Evolutionary conservation across 2,113 vertebrate species (phyloP).

Genomic region (Toxotes jaculatrix): DNA sequence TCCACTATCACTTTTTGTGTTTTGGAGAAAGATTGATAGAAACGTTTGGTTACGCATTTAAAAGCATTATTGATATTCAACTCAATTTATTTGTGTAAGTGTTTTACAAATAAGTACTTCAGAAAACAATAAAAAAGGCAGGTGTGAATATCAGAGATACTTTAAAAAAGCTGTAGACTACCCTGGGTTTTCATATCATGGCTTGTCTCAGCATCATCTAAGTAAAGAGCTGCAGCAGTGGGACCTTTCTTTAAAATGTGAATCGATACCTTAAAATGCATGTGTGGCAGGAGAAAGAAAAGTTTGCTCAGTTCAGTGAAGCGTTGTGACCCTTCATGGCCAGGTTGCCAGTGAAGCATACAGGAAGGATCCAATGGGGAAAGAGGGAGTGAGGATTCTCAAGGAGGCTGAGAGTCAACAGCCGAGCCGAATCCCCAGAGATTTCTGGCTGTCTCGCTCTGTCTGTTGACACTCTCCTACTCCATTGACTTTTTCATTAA

Average conservation of each 20-base stretch:
- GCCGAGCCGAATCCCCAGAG: constrained; percentile 62
- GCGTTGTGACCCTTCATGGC: constrained; percentile 78
- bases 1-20: too few relatives aligned
- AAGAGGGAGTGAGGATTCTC: constrained; percentile 56
- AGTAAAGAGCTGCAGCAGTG: constrained; percentile 38
- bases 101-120: background rate
- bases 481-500: constrained; percentile 82
- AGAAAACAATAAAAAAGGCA: background rate
- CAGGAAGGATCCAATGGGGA: constrained; percentile 61
- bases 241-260: constrained; percentile 28
- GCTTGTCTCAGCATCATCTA: background rate
- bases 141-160: background rate
- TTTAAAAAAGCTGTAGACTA: background rate
- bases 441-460: constrained; percentile 51
- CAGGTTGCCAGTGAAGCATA: constrained; percentile 73
- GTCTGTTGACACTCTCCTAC: constrained; percentile 75
- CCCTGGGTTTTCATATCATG: background rate
- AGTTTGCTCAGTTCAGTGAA: constrained; percentile 82
- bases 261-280: constrained; percentile 46
- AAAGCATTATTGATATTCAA: background rate
- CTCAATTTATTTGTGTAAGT: too few relatives aligned
- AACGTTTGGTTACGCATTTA: background rate
- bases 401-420: constrained; percentile 48
- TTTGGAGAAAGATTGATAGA: too few relatives aligned
- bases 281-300: constrained; percentile 40